phyloP scores from a whole-genome alignment of 1,140 invertebrate species.

The Hylaeus volcanicus region DNA sequence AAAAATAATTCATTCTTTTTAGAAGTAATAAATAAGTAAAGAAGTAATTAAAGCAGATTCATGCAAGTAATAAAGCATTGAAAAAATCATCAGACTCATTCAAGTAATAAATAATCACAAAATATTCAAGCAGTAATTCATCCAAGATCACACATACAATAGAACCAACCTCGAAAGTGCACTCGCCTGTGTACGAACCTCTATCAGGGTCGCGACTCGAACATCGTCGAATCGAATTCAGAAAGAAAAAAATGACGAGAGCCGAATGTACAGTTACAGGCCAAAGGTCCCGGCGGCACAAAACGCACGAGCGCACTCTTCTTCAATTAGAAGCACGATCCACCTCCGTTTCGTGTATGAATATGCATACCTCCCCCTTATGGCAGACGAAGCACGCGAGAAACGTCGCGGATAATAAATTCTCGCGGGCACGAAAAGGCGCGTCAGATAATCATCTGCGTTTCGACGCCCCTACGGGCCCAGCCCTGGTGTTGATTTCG shows the following conservation, averaged over 20 bases:
- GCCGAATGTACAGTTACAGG: neutral
- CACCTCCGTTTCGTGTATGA: slow-evolving; percentile 42
- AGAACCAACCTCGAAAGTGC: too few species aligned
- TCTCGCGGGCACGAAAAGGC: slow-evolving; percentile 34
- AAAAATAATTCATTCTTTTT: too few species aligned
- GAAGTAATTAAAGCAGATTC: too few species aligned
- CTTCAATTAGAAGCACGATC: slow-evolving; percentile 57
- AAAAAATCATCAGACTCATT: too few species aligned
- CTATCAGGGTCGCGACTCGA: too few species aligned
- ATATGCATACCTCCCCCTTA: slow-evolving; percentile 37
- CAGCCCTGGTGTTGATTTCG: slow-evolving; percentile 19
- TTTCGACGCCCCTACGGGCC: slow-evolving; percentile 28
- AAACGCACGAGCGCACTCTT: slow-evolving; percentile 35
- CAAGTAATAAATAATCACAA: too few species aligned
- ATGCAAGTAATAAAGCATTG: too few species aligned
- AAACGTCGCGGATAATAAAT: slow-evolving; percentile 53
- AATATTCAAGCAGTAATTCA: too few species aligned
- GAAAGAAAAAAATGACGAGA: neutral
- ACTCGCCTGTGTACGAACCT: too few species aligned
- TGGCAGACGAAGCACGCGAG: slow-evolving; percentile 33
- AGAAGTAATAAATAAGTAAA: too few species aligned
- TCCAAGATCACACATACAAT: too few species aligned
- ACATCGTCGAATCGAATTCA: neutral
- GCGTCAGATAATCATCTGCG: slow-evolving; percentile 27
- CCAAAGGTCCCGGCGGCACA: slow-evolving; percentile 12